Evolutionary conservation across 2,888 invertebrate species (phyloP).

Genomic region (Synergus umbraculus): DNA sequence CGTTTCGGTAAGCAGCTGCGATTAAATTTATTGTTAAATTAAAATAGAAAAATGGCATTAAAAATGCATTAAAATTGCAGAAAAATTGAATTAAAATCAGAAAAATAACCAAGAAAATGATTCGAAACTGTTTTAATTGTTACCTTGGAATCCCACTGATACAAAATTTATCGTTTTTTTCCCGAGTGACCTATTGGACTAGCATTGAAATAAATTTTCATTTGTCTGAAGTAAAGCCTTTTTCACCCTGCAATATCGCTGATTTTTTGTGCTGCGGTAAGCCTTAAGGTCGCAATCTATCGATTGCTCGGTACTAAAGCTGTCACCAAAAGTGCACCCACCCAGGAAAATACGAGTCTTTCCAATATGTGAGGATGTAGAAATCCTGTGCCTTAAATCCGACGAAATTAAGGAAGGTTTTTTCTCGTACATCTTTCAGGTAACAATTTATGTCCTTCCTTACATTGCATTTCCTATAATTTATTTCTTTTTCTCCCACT

Average conservation of each 20-base stretch:
- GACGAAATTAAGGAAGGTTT: conserved; percentile 36
- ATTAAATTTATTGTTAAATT: no score
- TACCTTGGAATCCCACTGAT: not conserved
- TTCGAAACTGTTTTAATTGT: no score
- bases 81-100: no score
- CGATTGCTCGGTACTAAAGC: conserved; percentile 65
- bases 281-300: conserved; percentile 57
- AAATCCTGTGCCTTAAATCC: conserved; percentile 20
- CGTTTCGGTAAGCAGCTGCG: no score
- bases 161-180: conserved; percentile 10
- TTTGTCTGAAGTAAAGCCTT: conserved; percentile 26
- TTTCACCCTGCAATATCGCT: conserved; percentile 11
- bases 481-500: conserved; percentile 1
- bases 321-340: conserved; percentile 56
- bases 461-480: conserved; percentile 15
- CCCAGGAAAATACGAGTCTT: conserved; percentile 44
- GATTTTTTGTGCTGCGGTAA: conserved; percentile 13
- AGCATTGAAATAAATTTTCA: conserved; percentile 35
- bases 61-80: no score
- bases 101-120: no score
- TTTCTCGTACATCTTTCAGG: conserved; percentile 9
- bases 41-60: no score
- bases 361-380: conserved; percentile 7
- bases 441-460: conserved; percentile 20
- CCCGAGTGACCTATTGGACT: conserved; percentile 15